These are phyloP conservation scores for Haplotaxodon microlepis DNA, from an alignment of 2,113 vertebrate species.

Conservation along the genomic window DNA sequence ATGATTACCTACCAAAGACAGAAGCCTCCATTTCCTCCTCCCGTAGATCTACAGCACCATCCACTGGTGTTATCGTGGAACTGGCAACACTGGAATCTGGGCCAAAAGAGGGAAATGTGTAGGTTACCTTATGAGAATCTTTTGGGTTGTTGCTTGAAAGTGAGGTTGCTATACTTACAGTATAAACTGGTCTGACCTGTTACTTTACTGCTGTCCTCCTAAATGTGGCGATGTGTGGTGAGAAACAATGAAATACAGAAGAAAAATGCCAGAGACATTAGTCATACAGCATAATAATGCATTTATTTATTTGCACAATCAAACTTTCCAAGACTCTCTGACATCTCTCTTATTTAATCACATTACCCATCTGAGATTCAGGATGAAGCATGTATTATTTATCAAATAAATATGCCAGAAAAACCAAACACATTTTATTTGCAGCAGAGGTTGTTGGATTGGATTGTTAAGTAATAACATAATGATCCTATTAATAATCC, in stretches of 20 bases:
- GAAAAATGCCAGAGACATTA: neutral
- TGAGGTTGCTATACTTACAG: neutral
- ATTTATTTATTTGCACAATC: neutral
- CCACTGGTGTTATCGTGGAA: slow-evolving; percentile 11
- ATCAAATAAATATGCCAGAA: neutral
- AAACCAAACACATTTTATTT: neutral
- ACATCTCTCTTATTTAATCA: neutral
- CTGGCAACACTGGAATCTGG: neutral
- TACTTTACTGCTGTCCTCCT: neutral
- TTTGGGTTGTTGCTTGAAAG: neutral
- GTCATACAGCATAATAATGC: neutral
- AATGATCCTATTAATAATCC: neutral
- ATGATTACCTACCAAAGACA: slow-evolving; percentile 40
- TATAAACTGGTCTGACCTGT: neutral
- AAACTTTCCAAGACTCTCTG: neutral
- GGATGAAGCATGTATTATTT: neutral
- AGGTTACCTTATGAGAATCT: neutral
- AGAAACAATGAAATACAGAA: neutral
- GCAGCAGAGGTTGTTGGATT: neutral
- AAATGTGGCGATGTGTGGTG: neutral
- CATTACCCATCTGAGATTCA: neutral
- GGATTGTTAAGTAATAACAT: neutral
- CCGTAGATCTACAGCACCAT: slow-evolving; percentile 49
- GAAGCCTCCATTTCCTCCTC: slow-evolving; percentile 64
- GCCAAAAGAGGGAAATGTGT: neutral